These are phyloP conservation scores for Macrocentrus cingulum DNA, from an alignment of 1,140 invertebrate species.

Conservation along the genomic window DNA sequence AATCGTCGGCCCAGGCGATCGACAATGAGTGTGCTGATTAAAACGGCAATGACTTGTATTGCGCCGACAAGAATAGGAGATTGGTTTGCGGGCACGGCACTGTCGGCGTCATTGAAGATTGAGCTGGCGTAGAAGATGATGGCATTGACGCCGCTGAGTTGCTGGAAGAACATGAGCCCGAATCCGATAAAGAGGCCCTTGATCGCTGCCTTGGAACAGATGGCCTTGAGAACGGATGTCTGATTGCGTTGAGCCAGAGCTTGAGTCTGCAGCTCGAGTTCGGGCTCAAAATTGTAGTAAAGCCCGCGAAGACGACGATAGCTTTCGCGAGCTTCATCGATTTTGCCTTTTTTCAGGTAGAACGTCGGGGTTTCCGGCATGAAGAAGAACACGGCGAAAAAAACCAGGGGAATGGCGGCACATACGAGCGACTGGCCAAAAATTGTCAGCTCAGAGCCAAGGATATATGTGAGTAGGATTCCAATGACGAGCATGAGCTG, in stretches of 20 bases:
- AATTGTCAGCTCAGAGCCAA: conserved; percentile 63
- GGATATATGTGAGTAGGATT: conserved; percentile 69
- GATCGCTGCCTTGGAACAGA: conserved; percentile 63
- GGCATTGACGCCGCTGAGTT: conserved; percentile 82
- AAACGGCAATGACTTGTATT: conserved; percentile 60
- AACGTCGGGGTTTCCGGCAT: conserved; percentile 76
- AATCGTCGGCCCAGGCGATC: not conserved
- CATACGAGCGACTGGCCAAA: conserved; percentile 68
- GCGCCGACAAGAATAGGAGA: conserved; percentile 74
- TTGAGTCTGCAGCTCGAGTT: conserved; percentile 63
- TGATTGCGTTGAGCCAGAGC: conserved; percentile 60
- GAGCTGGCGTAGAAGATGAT: conserved; percentile 78
- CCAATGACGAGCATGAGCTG: conserved; percentile 76
- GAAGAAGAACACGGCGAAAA: conserved; percentile 69
- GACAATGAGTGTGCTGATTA: not conserved
- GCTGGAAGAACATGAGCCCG: conserved; percentile 83
- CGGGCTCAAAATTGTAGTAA: conserved; percentile 67
- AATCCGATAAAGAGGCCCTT: conserved; percentile 75
- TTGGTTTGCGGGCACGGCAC: conserved; percentile 58
- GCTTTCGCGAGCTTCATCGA: conserved; percentile 65
- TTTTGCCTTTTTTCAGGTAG: conserved; percentile 63
- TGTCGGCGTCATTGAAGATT: conserved; percentile 72
- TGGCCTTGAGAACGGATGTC: conserved; percentile 60
- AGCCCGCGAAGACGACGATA: conserved; percentile 68
- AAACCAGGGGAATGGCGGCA: conserved; percentile 67